Evolutionary conservation across 2,113 vertebrate genomes (phyloP).

Genomic region (Guaruba guarouba): DNA sequence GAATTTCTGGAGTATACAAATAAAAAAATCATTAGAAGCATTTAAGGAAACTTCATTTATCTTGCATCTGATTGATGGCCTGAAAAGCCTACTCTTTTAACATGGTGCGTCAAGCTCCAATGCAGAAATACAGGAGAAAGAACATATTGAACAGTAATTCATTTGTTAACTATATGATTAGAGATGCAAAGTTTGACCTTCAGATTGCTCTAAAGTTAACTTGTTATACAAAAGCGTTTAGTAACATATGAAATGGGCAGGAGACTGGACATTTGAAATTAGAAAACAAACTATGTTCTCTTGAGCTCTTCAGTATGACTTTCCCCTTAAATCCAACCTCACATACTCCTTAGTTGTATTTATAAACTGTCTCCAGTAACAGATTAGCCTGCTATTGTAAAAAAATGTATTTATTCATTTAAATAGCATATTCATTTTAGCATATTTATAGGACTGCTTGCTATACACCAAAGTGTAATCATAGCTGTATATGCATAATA

Average conservation of each 20-base stretch:
- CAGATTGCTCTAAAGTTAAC: neutral
- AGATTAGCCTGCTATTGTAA: neutral
- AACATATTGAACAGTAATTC: neutral
- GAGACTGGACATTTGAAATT: neutral
- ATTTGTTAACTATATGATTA: neutral
- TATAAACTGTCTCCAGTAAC: neutral
- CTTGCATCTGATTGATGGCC: neutral
- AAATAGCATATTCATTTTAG: constrained; percentile 31
- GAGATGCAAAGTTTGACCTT: neutral
- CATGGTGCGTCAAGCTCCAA: neutral
- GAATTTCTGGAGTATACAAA: neutral
- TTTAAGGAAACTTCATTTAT: neutral
- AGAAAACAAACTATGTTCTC: neutral
- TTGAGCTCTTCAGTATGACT: neutral
- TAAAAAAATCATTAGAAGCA: neutral
- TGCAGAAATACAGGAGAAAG: neutral
- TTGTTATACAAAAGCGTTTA: neutral
- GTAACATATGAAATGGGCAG: neutral
- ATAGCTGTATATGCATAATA: constrained; percentile 31
- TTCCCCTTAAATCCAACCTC: neutral
- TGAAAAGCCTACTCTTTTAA: neutral
- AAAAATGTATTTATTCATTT: neutral
- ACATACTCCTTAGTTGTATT: neutral
- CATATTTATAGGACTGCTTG: neutral
- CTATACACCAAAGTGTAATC: neutral